phyloP scores from a whole-genome alignment of 1,140 invertebrate genomes.

The Hormaphis cornu region DNA sequence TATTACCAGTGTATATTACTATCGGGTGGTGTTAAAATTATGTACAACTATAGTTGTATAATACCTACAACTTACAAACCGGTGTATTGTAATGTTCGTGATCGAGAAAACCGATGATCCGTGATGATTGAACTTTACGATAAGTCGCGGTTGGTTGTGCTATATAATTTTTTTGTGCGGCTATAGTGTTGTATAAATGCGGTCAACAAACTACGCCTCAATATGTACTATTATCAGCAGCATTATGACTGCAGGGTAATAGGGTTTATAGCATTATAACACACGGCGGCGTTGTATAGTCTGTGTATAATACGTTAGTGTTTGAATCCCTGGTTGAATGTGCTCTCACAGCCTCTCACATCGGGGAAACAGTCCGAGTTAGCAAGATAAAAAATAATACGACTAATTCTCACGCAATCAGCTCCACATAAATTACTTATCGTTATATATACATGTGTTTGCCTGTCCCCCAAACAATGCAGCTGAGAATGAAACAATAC shows the following conservation, averaged over 20 bases:
- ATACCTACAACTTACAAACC: not conserved
- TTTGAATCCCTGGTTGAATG: not conserved
- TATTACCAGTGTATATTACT: too few species aligned
- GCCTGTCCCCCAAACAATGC: not conserved
- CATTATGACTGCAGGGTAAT: not conserved
- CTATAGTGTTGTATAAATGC: constrained; percentile 18
- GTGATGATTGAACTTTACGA: constrained; percentile 7
- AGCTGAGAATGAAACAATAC: too few species aligned
- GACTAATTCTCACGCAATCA: not conserved
- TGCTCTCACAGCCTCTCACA: not conserved
- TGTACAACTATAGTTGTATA: not conserved
- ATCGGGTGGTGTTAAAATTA: not conserved
- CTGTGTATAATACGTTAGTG: not conserved
- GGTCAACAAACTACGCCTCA: constrained; percentile 14
- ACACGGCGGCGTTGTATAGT: not conserved
- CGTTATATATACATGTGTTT: not conserved
- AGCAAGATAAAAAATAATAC: not conserved
- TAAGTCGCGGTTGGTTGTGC: not conserved
- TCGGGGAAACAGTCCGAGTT: not conserved
- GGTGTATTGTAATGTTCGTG: constrained; percentile 2
- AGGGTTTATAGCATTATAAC: constrained; percentile 14
- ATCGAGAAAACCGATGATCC: constrained; percentile 17
- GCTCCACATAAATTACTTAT: not conserved
- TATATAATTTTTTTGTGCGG: not conserved
- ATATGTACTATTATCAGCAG: not conserved